phyloP scores from a whole-genome alignment of 2,797 vertebrate genomes.

The Hephaestus fuliginosus region DNA sequence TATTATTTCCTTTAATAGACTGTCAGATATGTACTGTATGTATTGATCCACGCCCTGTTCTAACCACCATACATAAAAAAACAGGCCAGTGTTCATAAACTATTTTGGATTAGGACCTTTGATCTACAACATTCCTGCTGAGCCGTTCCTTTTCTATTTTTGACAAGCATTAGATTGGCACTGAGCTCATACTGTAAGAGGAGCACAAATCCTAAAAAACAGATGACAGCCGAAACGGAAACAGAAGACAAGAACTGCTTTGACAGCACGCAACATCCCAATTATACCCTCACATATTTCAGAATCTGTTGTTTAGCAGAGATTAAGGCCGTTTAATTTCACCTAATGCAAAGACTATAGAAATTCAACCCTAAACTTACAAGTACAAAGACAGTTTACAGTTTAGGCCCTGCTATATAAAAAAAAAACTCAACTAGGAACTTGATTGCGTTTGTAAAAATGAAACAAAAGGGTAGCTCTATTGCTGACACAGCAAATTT shows the following conservation, averaged over 20 bases:
- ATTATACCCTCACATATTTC: background rate
- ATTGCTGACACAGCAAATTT: background rate
- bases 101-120: constrained; percentile 10
- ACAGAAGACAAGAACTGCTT: background rate
- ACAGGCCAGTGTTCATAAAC: background rate
- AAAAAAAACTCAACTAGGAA: background rate
- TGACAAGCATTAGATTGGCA: constrained; percentile 10
- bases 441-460: background rate
- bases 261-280: constrained; percentile 10
- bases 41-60: background rate
- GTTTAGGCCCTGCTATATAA: background rate
- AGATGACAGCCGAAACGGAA: background rate
- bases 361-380: constrained; percentile 3
- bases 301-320: background rate
- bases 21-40: background rate
- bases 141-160: constrained; percentile 11
- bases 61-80: background rate
- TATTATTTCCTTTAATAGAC: background rate
- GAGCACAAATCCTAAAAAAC: constrained; percentile 20
- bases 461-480: background rate
- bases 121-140: background rate
- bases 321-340: background rate
- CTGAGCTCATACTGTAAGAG: constrained; percentile 19
- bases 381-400: background rate
- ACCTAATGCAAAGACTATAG: background rate